phyloP scores from a whole-genome alignment of 2,797 vertebrate genomes.

The Ambastaia sidthimunki region DNA sequence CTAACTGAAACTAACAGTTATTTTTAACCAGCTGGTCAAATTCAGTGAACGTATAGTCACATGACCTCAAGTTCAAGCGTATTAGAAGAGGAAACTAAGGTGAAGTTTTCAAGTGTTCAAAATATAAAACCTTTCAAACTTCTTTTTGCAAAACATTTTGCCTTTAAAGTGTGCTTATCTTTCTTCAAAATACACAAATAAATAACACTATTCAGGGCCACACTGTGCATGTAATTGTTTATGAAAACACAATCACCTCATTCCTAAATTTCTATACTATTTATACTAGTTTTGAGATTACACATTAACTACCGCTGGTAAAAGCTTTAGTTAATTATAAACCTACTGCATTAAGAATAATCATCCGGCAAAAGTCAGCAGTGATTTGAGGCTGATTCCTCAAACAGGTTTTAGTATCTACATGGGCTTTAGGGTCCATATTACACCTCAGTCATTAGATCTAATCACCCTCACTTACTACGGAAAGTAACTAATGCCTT shows the following conservation, averaged over 20 bases:
- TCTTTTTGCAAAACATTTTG: background rate
- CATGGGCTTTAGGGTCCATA: slow-evolving; percentile 24
- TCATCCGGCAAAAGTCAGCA: slow-evolving; percentile 18
- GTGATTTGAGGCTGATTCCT: slow-evolving; percentile 21
- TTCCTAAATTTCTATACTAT: background rate
- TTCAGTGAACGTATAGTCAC: background rate
- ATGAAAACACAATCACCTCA: background rate
- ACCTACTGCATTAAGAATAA: slow-evolving; percentile 3
- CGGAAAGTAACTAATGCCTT: slow-evolving; percentile 54
- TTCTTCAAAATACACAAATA: too few relatives aligned
- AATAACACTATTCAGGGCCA: background rate
- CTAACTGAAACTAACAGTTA: background rate
- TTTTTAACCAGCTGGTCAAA: background rate
- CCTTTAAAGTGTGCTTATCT: too few relatives aligned
- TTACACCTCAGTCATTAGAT: slow-evolving; percentile 51
- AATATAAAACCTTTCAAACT: too few relatives aligned
- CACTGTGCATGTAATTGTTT: background rate
- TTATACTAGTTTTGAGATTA: background rate
- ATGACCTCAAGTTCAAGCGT: background rate
- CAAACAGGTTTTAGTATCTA: slow-evolving; percentile 32
- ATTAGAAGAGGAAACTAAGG: background rate
- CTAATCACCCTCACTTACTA: slow-evolving; percentile 54
- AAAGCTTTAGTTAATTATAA: slow-evolving; percentile 6
- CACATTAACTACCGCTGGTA: background rate
- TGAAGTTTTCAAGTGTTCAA: background rate